Evolutionary conservation across 2,113 vertebrate species (phyloP), one percentile per base, ranked within the genome.

Genomic region (Tychaedon coryphoeus): DNA sequence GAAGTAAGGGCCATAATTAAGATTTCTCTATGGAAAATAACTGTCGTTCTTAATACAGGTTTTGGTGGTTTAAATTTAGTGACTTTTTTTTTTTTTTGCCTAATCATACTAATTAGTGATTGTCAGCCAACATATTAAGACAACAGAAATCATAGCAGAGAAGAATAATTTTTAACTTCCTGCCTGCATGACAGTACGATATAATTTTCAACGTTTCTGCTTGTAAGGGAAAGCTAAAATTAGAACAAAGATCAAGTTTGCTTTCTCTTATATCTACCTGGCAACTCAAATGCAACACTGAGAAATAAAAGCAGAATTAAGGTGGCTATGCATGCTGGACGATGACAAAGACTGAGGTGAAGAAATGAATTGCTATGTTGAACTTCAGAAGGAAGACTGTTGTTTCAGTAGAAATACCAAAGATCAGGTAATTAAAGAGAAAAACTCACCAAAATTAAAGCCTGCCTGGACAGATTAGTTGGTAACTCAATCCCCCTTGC

Each of bases 61-160:
- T 94, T 84, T 65, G 62, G 60, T 60, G 53, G 36, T 66, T 72
- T 92, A 80, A 86, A 88, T 90, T 93, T 80, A 70, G 28, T 60
- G 17, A 29, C 9, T 54, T 33, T 22, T 28, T 76, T 50, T 54
- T 81, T 92, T 38, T 57, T 80, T 88, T 80, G 86, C 84, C 97
- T 96, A 95, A 97, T 97, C 45, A 83, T 91, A 87, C 20, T 94
- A 95, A 95, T 96, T 76, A 81, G 75, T 98, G 98, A 98, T 98
- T 98, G 98, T 98, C 98, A 97, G 95, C 96, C 94, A 97, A 97
- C 96, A 91, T 92, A 95, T 98, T 96, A 97, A 98, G 95, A 97
- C 95, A 92, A 93, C 80, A 96, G 88, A 96, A 96, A 96, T 84
- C 76, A 86, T 14, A 95, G 87, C 95, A 97, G 93, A 88, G 71